Evolutionary conservation across 23 tunicate species (phyloP), one percentile per base, ranked within the genome.

Genomic region (Halocynthia roretzi): DNA sequence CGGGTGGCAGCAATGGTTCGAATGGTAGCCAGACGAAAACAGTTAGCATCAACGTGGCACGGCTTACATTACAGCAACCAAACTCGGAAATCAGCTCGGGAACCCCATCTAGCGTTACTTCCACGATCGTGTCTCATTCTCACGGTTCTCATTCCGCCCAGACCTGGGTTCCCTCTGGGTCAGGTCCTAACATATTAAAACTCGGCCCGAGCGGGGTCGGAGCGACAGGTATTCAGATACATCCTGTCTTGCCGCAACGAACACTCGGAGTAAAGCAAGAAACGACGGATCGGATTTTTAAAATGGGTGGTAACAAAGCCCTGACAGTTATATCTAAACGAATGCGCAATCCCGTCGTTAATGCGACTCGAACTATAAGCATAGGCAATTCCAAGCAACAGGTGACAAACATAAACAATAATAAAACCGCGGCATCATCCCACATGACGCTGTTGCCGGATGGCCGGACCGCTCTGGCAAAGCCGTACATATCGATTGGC

Each of bases 11-110:
- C 50, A 40, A 20, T 49, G 44, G 61, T 21, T 56, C 54, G 8
- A 7, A 80, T 51, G 40, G 21, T 56, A 66, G 7, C 67, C 77
- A 81, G 17, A 54, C 88, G n/a, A 89, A 84, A 54, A 89, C 96
- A 20, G 82, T 89, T 68, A 83, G 88, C 69, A 80, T 89, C 10
- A 87, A 87, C 65, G 56, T 87, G 61, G 80, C 72, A 23, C 56
- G 74, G 51, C 52, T 80, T 50, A 74, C 78, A 9, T 54, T 71
- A 10, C 62, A 52, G 2, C 78, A 74, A 56, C 78, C 78, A 0
- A 64, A 74, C 31, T 22, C 19, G 7, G 56, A 74, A 44, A 54
- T 74, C 10, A 64, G 78, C 64, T 0, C 78, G 8, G n/a, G 55
- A 18, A 71, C 76, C 15, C 48, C 31, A 19, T 67, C 71, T 11